Evolutionary conservation across 1,140 invertebrate species (phyloP).

Genomic region (Brachionus manjavacas): DNA sequence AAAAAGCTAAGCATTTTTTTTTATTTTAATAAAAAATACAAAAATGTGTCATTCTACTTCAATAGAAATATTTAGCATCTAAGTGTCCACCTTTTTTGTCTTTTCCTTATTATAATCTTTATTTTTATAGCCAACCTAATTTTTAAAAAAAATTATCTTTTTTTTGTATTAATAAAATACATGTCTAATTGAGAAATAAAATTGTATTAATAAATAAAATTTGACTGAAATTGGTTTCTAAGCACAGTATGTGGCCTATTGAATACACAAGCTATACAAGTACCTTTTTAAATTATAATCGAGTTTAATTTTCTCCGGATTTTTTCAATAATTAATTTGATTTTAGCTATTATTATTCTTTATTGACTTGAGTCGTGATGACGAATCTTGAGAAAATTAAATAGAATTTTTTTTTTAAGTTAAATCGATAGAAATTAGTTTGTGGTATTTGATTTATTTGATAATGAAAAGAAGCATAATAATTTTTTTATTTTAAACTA

Average conservation of each 20-base stretch:
- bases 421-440: too few relatives aligned
- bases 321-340: not conserved
- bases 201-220: not conserved
- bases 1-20: slow-evolving; percentile 12
- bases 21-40: not conserved
- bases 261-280: not conserved
- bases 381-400: not conserved
- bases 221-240: not conserved
- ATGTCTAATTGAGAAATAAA: not conserved
- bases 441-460: not conserved
- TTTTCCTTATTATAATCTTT: not conserved
- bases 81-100: slow-evolving; percentile 27
- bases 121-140: not conserved
- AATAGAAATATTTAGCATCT: not conserved
- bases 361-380: not conserved
- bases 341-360: not conserved
- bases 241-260: not conserved
- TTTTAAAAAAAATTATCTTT: not conserved
- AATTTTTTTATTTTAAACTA: not conserved
- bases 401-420: not conserved
- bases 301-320: not conserved
- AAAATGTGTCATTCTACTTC: slow-evolving; percentile 30
- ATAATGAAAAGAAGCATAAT: not conserved
- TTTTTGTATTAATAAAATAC: not conserved
- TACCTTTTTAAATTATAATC: not conserved